Percentiles rank a stretch among this genome's conserved stretches.
Evolutionary conservation across 2,797 vertebrate species (phyloP).

Genomic region (Gymnothorax javanicus): DNA sequence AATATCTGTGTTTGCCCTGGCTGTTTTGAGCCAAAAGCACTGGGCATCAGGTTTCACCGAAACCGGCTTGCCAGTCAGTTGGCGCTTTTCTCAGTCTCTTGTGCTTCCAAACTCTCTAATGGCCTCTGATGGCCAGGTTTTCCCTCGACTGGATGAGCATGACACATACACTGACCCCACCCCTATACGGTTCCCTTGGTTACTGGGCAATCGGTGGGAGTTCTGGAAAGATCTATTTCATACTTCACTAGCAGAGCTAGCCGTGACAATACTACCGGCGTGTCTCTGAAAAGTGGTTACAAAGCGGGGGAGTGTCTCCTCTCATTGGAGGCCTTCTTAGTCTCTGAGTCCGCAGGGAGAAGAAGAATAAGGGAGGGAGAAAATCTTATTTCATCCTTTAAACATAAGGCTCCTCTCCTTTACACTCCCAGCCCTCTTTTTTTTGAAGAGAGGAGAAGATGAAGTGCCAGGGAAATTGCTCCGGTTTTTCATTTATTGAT

Average conservation of each 20-base stretch:
- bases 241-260: slow-evolving; percentile 8
- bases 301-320: slow-evolving; percentile 7
- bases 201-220: slow-evolving; percentile 26
- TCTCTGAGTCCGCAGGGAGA: neutral
- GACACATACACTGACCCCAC: neutral
- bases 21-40: slow-evolving; percentile 13
- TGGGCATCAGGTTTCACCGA: slow-evolving; percentile 9
- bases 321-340: neutral
- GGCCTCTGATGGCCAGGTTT: neutral
- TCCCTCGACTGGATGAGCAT: neutral
- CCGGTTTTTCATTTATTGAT: slow-evolving; percentile 28
- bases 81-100: slow-evolving; percentile 12
- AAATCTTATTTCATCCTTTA: neutral
- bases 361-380: no score
- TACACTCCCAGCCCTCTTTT: neutral
- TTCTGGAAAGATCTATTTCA: slow-evolving; percentile 37
- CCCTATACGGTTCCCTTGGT: slow-evolving; percentile 31
- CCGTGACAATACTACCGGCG: slow-evolving; percentile 30
- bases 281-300: slow-evolving; percentile 11
- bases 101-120: slow-evolving; percentile 11
- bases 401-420: neutral
- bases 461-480: slow-evolving; percentile 11
- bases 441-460: slow-evolving; percentile 7
- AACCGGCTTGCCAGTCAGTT: neutral
- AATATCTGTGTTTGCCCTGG: neutral